Evolutionary conservation across 1,140 invertebrate species (phyloP).

Genomic region (Cyclina sinensis): DNA sequence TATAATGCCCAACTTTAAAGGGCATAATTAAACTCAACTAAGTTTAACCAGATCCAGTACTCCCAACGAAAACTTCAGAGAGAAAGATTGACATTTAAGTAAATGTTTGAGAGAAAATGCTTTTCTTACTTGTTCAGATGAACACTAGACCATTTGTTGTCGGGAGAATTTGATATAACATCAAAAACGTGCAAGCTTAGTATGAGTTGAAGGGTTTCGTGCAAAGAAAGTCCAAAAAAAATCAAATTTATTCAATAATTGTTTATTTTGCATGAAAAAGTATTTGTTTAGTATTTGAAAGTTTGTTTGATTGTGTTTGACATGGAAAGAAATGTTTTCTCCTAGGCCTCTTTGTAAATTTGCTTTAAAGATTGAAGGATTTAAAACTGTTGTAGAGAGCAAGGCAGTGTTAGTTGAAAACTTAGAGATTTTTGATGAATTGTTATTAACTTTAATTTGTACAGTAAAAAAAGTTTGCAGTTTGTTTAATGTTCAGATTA

Average conservation of each 20-base stretch:
- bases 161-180: constrained; percentile 11
- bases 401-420: background rate
- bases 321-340: background rate
- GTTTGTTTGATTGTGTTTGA: constrained; percentile 38
- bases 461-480: background rate
- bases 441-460: background rate
- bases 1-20: no score
- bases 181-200: background rate
- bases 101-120: constrained; percentile 4
- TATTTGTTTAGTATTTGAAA: constrained; percentile 47
- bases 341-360: constrained; percentile 45
- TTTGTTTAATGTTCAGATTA: background rate
- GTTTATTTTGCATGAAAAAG: constrained; percentile 52
- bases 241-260: constrained; percentile 36
- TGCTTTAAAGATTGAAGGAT: constrained; percentile 47
- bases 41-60: no score
- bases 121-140: background rate
- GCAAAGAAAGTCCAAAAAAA: constrained; percentile 36
- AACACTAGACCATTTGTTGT: constrained; percentile 26
- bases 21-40: no score
- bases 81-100: background rate
- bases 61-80: no score
- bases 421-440: background rate
- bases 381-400: background rate
- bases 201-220: constrained; percentile 1